phyloP scores from a whole-genome alignment of 2,888 invertebrate genomes.

The Schizaphis graminum region DNA sequence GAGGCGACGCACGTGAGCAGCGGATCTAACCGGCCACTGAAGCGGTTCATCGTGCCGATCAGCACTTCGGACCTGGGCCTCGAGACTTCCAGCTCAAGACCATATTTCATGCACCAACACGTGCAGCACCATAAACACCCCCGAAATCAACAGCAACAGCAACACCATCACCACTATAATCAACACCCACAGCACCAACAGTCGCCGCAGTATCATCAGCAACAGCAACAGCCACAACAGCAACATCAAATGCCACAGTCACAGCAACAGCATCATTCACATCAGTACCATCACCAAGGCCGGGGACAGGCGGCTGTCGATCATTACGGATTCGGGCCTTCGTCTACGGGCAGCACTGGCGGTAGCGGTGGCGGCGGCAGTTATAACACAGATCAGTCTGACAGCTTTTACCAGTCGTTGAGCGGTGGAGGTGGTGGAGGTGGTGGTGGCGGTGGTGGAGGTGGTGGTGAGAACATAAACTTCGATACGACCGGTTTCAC shows the following conservation, averaged over 20 bases:
- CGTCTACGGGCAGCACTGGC: constrained; percentile 25
- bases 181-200: neutral
- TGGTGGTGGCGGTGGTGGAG: neutral
- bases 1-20: neutral
- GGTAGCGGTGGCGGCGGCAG: constrained; percentile 60
- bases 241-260: constrained; percentile 15
- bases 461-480: constrained; percentile 19
- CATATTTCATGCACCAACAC: constrained; percentile 3
- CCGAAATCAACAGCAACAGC: neutral
- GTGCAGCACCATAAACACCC: neutral
- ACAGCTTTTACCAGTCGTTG: constrained; percentile 32
- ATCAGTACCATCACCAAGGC: neutral
- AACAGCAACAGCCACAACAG: neutral
- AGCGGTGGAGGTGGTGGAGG: neutral
- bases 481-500: constrained; percentile 46
- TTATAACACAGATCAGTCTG: constrained; percentile 20
- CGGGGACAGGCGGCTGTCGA: neutral
- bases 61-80: neutral
- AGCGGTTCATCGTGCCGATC: constrained; percentile 31
- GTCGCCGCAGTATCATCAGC: constrained; percentile 7
- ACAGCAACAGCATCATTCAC: neutral
- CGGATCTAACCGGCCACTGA: neutral
- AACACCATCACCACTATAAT: neutral
- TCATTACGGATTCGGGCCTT: constrained; percentile 30
- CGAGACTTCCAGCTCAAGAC: neutral